These are phyloP conservation scores for Strigops habroptila DNA, from an alignment of 2,113 vertebrate species.

Conservation along the genomic window DNA sequence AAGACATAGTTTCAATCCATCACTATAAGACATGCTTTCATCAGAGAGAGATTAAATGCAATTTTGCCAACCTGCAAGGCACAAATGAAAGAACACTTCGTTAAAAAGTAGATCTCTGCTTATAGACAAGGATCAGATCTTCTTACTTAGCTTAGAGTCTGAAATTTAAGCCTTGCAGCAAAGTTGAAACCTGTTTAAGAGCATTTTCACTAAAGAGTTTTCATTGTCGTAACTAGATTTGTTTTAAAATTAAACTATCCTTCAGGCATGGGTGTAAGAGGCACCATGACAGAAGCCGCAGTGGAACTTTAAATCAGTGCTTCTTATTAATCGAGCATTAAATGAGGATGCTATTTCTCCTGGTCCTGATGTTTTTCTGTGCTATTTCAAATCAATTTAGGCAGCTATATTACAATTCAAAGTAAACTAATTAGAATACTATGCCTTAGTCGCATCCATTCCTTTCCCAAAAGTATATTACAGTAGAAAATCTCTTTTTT, in stretches of 20 bases:
- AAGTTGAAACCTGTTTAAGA: slow-evolving; percentile 13
- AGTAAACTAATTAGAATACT: neutral
- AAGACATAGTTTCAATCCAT: neutral
- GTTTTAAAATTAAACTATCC: slow-evolving; percentile 1
- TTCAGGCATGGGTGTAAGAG: neutral
- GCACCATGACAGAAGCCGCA: neutral
- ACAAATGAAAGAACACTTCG: slow-evolving; percentile 25
- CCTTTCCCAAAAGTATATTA: neutral
- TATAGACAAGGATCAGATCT: neutral
- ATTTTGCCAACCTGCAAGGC: neutral
- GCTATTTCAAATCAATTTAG: slow-evolving; percentile 4
- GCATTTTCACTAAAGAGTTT: slow-evolving; percentile 10
- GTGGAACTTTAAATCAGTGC: neutral
- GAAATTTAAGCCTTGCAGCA: slow-evolving; percentile 13
- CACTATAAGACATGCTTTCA: neutral
- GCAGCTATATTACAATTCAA: neutral
- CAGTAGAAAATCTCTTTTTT: neutral
- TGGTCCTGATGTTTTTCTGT: neutral
- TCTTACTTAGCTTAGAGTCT: neutral
- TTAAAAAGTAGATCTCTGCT: slow-evolving; percentile 26
- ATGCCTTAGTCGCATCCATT: neutral
- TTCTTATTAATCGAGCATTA: neutral
- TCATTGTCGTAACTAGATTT: neutral
- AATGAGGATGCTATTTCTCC: neutral
- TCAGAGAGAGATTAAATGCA: neutral